Percentiles rank a stretch among this genome's conserved stretches.
phyloP scores from a whole-genome alignment of 37 sponge, comb jelly and placozoan species.

The Cliona cf. orientalis region DNA sequence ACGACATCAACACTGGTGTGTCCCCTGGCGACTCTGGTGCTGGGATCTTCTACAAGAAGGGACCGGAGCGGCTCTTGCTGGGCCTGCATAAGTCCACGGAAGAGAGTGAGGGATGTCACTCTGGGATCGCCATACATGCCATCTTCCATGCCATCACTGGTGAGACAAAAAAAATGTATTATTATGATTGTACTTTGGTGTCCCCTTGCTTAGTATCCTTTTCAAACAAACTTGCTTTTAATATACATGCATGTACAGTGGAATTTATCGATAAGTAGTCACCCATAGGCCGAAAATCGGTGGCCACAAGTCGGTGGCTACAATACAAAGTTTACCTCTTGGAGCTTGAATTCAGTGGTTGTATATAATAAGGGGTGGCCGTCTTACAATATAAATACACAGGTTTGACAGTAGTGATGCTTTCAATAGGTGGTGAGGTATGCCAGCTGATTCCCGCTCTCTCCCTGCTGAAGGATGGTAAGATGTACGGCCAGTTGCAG shows the following conservation, averaged over 20 bases:
- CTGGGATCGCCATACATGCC: neutral
- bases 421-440: neutral
- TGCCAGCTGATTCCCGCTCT: neutral
- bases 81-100: neutral
- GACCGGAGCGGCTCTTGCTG: neutral
- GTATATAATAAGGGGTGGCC: too few species aligned
- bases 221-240: neutral
- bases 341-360: too few species aligned
- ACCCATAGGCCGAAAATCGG: neutral
- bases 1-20: neutral
- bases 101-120: neutral
- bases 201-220: neutral
- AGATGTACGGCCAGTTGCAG: neutral
- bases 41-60: neutral
- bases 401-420: too few species aligned
- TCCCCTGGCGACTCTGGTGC: neutral
- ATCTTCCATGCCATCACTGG: neutral
- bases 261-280: neutral
- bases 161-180: too few species aligned
- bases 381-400: too few species aligned
- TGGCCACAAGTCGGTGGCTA: neutral
- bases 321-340: neutral
- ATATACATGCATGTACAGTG: neutral
- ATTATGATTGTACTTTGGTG: neutral
- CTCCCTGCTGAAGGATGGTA: conserved; percentile 10